Evolutionary conservation across 2,888 invertebrate genomes (phyloP).

Genomic region (Stramonita haemastoma): DNA sequence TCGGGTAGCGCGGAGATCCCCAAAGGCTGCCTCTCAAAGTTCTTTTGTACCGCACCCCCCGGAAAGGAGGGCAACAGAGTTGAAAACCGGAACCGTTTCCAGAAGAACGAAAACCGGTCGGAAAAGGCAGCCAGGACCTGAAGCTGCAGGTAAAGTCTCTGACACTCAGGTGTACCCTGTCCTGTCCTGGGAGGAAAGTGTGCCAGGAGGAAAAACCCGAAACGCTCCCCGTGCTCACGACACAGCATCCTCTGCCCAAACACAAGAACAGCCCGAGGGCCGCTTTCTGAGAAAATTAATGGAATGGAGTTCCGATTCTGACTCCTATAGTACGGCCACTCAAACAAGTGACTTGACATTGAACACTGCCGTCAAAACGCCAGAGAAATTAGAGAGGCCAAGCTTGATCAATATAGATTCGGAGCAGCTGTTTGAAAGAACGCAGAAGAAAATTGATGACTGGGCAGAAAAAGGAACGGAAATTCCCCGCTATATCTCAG

Average conservation of each 20-base stretch:
- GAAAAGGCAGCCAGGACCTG: neutral
- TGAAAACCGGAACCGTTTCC: neutral
- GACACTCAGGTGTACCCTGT: neutral
- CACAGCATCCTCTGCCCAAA: neutral
- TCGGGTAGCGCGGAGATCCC: neutral
- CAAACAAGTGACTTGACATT: neutral
- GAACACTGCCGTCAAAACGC: neutral
- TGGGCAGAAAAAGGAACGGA: neutral
- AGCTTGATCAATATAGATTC: neutral
- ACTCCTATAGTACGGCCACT: too few relatives aligned
- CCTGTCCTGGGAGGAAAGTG: neutral
- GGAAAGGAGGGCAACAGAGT: too few relatives aligned
- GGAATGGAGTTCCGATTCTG: neutral
- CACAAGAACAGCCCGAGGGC: too few relatives aligned
- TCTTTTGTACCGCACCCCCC: neutral
- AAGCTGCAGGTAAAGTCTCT: neutral
- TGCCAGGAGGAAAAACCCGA: neutral
- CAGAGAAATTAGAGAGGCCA: too few relatives aligned
- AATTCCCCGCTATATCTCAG: neutral
- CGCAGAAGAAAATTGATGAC: neutral
- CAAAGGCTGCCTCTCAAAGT: neutral
- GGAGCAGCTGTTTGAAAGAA: neutral
- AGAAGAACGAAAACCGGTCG: neutral
- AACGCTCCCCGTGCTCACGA: neutral
- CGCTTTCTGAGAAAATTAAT: neutral